Conservation (phyloP, 2,797 vertebrate genomes). For the Parambassis ranga region DNA sequence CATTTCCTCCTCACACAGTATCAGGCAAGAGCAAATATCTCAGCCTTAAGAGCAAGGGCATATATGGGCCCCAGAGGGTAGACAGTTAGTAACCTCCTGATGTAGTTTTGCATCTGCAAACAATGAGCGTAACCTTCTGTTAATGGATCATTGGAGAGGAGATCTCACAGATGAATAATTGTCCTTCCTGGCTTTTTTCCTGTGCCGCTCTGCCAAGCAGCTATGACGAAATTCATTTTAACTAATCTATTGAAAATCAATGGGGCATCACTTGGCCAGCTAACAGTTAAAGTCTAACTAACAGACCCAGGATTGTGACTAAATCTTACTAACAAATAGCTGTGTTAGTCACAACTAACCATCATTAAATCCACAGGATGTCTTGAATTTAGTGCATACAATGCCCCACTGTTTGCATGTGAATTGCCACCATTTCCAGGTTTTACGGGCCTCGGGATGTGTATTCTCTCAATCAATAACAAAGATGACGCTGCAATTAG, state of each 20-base stretch:
- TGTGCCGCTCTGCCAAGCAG: constrained; percentile 37
- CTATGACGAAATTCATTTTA: constrained; percentile 48
- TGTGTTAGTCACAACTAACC: constrained; percentile 38
- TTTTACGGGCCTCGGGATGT: constrained; percentile 48
- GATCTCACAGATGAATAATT: constrained; percentile 42
- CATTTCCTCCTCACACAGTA: constrained; percentile 22
- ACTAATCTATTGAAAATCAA: constrained; percentile 57
- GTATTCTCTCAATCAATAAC: constrained; percentile 62
- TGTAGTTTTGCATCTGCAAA: constrained; percentile 61
- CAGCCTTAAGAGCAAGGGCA: constrained; percentile 58
- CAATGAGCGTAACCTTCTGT: constrained; percentile 51
- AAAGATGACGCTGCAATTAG: constrained; percentile 40
- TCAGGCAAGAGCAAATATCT: constrained; percentile 58
- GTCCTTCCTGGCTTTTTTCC: constrained; percentile 39
- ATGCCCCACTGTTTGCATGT: constrained; percentile 58
- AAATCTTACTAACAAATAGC: constrained; percentile 47
- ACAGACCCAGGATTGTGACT: constrained; percentile 40
- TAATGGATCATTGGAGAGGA: constrained; percentile 50
- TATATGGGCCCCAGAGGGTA: constrained; percentile 11
- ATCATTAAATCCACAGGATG: constrained; percentile 65
- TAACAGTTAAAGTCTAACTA: constrained; percentile 42
- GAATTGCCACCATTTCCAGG: constrained; percentile 57
- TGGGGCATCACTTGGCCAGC: constrained; percentile 22
- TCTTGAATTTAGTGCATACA: constrained; percentile 57
- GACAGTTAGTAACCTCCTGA: constrained; percentile 33